phyloP scores from a whole-genome alignment of 1,140 invertebrate species.

The Cherax quadricarinatus region DNA sequence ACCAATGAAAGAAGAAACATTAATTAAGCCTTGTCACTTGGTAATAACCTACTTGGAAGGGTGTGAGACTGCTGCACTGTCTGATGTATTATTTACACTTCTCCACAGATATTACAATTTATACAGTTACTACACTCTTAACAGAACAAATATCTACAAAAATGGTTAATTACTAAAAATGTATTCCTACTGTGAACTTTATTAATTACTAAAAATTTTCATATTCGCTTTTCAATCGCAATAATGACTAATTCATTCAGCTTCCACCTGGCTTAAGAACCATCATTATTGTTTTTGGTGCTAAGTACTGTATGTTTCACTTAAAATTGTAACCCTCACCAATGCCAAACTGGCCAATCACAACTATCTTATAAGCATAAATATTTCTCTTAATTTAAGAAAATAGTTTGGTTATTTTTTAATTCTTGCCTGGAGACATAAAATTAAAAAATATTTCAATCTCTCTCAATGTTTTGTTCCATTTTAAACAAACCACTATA shows the following conservation, averaged over 20 bases:
- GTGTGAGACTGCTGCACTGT: neutral
- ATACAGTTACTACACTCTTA: neutral
- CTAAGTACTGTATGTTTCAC: neutral
- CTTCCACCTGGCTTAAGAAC: neutral
- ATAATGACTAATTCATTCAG: neutral
- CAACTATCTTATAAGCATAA: neutral
- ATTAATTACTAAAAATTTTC: neutral
- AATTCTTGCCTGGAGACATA: neutral
- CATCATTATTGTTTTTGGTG: neutral
- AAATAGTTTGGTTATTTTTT: neutral
- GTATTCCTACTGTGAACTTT: neutral
- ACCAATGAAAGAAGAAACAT: neutral
- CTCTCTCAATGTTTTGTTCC: neutral
- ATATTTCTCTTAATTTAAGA: neutral
- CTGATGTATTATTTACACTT: neutral
- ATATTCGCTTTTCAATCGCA: neutral
- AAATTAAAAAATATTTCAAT: neutral
- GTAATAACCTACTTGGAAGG: neutral
- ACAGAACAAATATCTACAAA: neutral
- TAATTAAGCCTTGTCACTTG: neutral
- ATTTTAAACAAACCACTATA: neutral
- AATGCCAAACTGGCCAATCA: neutral
- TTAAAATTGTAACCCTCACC: neutral
- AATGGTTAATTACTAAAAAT: neutral
- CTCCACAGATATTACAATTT: neutral